Conservation (phyloP, 2,888 invertebrate genomes). For the Ashinkailepas kermadecensis region DNA sequence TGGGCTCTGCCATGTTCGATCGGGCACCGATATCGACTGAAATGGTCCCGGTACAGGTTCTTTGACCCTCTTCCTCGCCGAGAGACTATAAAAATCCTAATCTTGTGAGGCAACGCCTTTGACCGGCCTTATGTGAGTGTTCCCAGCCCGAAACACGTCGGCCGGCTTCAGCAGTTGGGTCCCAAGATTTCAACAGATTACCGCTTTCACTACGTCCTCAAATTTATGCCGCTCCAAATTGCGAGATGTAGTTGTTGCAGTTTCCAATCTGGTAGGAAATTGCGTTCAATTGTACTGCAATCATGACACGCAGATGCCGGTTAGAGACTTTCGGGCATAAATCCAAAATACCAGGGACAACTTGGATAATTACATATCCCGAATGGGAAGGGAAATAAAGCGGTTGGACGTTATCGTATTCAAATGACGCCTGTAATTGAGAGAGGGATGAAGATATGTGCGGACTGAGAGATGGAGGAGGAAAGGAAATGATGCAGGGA, state of each 20-base stretch:
- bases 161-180: neutral
- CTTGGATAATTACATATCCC: neutral
- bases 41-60: neutral
- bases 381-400: neutral
- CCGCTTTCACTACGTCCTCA: neutral
- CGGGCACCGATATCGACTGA: too few species aligned
- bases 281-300: neutral
- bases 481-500: neutral
- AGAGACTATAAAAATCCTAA: neutral
- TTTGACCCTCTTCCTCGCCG: neutral
- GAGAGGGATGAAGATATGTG: neutral
- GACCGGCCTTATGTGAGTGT: neutral
- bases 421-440: neutral
- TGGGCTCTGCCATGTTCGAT: too few species aligned
- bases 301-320: neutral
- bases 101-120: neutral
- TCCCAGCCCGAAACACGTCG: neutral
- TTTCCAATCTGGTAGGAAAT: neutral
- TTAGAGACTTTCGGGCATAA: neutral
- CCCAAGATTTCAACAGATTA: neutral
- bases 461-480: neutral
- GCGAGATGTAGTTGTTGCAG: neutral
- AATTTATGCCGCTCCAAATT: slow-evolving; percentile 8
- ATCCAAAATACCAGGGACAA: neutral
- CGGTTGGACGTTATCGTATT: neutral